These are phyloP conservation scores for Latheticus oryzae DNA, from an alignment of 2,888 invertebrate genomes.

Conservation along the genomic window DNA sequence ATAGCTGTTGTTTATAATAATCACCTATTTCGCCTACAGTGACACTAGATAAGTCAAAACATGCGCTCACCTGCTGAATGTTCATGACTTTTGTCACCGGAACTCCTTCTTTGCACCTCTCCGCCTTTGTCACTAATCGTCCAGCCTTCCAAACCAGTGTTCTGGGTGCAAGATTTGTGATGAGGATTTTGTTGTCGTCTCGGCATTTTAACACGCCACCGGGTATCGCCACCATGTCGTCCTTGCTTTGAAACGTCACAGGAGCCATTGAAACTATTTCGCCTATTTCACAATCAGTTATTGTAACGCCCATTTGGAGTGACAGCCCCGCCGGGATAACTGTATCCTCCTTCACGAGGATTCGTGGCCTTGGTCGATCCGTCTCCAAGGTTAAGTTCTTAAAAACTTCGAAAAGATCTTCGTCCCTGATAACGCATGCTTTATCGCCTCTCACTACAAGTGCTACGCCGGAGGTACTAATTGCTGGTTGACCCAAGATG, in stretches of 20 bases:
- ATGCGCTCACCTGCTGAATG: constrained; percentile 1
- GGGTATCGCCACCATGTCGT: constrained; percentile 1
- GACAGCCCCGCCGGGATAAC: too few species aligned
- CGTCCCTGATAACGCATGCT: too few species aligned
- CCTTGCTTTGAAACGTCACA: background rate
- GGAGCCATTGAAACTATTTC: too few species aligned
- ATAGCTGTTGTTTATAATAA: background rate
- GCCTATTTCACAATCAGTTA: background rate
- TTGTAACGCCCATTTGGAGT: background rate
- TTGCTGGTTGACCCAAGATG: constrained; percentile 1
- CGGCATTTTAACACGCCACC: background rate
- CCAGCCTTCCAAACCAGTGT: constrained; percentile 1
- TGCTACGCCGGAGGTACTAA: background rate
- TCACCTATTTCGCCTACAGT: background rate
- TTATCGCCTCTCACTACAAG: background rate
- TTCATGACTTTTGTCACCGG: background rate
- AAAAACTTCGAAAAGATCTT: too few species aligned
- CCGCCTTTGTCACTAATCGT: constrained; percentile 1
- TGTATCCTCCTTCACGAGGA: too few species aligned
- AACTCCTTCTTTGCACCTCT: background rate
- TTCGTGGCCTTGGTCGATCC: too few species aligned
- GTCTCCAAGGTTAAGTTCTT: too few species aligned
- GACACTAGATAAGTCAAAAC: background rate
- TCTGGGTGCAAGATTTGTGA: background rate
- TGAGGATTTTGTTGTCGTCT: background rate